Base-by-base conservation (phyloP, 2,888 invertebrate species). In the Diabrotica balteata region DNA sequence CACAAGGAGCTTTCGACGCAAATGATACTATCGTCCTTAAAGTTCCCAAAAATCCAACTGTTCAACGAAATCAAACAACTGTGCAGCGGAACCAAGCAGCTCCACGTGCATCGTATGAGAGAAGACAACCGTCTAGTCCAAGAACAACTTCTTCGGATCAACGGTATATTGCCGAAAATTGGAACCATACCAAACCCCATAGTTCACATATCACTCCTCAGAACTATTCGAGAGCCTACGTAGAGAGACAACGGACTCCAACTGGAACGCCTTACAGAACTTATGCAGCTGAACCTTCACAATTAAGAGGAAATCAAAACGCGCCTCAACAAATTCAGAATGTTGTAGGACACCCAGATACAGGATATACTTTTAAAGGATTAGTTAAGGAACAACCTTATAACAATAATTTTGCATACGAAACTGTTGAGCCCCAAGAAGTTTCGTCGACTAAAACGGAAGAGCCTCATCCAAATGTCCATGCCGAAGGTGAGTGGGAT, bases 1-100 rank as follows among this genome's bases (percentile, higher is more conserved):
- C 64, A 7, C 58, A 59, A 64, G 64, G 64, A 32, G 51, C 64
- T 17, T 64, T 64, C 52, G 64, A 64, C 45, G 49, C 52, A 4
- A 64, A 58, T 8, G 64, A 64, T 44, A 64, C 64, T 0, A 64
- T 64, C 42, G 58, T 64, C 7, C 46, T 64, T 0, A 64, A 64
- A 52, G 64, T 64, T 7, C 64, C 64, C 10, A 58, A 58, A 11
- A 44, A n/a, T 8, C 43, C 45, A 17, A 32, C 32, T 32, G 1
- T 32, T 32, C 32, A 32, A 0, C 32, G 32, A 32, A 57, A 45
- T 17, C 55, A 57, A 44, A 9, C 44, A 11, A 47, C 47, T 47
- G 10, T 10, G 9, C 8, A 10, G 9, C 8, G 8, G 7, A 45
- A 54, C 42, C 53, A 47, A 61, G n/a, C 8, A 10, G 17, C 46